A percentile compares a stretch with the other conserved stretches of the same genome.
phyloP scores from a whole-genome alignment of 2,797 vertebrate genomes.

The Pogoniulus pusillus region DNA sequence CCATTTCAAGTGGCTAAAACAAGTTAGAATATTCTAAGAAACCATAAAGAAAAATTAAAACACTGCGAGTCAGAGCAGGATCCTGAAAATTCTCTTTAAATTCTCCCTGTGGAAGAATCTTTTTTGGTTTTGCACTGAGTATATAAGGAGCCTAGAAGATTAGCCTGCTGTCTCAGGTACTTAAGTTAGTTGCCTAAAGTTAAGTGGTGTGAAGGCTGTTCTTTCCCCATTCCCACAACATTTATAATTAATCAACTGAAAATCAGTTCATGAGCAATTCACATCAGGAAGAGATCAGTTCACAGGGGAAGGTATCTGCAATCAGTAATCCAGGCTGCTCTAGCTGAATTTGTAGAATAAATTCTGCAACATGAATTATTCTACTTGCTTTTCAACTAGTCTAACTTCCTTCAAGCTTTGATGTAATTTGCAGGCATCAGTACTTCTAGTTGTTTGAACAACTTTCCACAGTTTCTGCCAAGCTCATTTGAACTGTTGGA shows the following conservation, averaged over 20 bases:
- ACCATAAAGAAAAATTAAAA: background rate
- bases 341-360: constrained; percentile 44
- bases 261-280: constrained; percentile 48
- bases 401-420: constrained; percentile 15
- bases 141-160: constrained; percentile 12
- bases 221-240: constrained; percentile 12
- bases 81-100: background rate
- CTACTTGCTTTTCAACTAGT: constrained; percentile 6
- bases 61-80: background rate
- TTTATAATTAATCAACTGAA: constrained; percentile 47
- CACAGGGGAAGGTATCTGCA: constrained; percentile 24
- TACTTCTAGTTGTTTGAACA: background rate
- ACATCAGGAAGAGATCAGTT: constrained; percentile 37
- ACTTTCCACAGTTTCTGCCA: background rate
- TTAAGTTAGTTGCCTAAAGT: constrained; percentile 30
- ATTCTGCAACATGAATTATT: constrained; percentile 49
- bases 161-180: constrained; percentile 30
- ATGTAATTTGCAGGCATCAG: constrained; percentile 9
- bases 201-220: constrained; percentile 27
- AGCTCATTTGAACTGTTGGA: background rate
- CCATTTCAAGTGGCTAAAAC: background rate
- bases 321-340: constrained; percentile 32
- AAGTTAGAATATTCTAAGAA: background rate
- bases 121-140: background rate
- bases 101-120: background rate